Conservation (phyloP, 2,113 vertebrate species). For the Onychorhynchus coronatus region DNA sequence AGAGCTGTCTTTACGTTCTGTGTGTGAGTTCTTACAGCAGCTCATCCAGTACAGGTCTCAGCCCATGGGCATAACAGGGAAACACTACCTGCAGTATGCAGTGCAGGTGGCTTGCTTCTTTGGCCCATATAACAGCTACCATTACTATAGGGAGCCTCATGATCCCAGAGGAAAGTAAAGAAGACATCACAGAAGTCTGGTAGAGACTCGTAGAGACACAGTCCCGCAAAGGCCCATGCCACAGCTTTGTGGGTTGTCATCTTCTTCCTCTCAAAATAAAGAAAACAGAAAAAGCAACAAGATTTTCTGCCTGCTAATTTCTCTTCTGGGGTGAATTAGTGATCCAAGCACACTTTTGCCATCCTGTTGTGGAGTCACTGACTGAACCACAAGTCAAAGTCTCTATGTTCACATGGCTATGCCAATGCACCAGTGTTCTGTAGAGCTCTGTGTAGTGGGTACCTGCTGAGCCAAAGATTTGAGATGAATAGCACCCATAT, state of each 20-base stretch:
- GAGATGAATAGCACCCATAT: slow-evolving; percentile 77
- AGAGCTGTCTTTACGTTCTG: neutral
- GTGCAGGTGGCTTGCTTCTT: neutral
- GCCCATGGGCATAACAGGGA: neutral
- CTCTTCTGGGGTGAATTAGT: neutral
- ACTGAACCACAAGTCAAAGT: neutral
- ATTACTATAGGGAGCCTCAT: neutral
- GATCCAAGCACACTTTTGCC: neutral
- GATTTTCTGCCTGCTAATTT: neutral
- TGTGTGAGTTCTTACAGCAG: rapidly evolving
- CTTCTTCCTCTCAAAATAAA: neutral
- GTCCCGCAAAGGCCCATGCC: neutral
- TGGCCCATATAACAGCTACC: neutral
- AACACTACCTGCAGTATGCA: neutral
- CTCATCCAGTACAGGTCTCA: neutral
- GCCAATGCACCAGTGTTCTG: neutral
- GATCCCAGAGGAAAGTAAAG: neutral
- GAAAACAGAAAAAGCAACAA: too few relatives aligned
- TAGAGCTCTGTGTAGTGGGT: slow-evolving; percentile 32
- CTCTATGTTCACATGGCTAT: neutral
- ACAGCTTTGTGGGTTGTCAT: neutral
- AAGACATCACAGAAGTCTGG: neutral
- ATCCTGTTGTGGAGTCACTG: neutral
- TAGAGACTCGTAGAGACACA: neutral
- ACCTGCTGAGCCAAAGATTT: slow-evolving; percentile 67